A percentile compares a stretch with the other conserved stretches of the same genome.
Conservation (phyloP, 2,888 invertebrate species). For the Antheraea yamamai region DNA sequence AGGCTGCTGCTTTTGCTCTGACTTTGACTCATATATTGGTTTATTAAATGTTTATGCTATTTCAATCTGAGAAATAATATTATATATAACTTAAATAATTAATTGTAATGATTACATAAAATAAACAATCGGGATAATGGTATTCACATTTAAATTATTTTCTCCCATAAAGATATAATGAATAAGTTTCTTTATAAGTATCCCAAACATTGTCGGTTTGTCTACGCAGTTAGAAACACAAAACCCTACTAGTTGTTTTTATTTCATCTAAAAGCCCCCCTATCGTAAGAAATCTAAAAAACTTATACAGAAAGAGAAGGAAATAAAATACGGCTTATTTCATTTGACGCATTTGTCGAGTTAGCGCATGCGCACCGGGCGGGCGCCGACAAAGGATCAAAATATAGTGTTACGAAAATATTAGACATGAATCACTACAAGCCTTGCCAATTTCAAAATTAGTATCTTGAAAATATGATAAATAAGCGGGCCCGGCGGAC, state of each 20-base stretch:
- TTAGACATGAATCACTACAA: neutral
- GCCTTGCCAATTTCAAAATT: neutral
- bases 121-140: neutral
- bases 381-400: slow-evolving; percentile 74
- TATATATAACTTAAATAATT: neutral
- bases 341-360: slow-evolving; percentile 80
- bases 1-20: no score
- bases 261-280: slow-evolving; percentile 55
- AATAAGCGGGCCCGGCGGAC: neutral
- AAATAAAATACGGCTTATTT: slow-evolving; percentile 79
- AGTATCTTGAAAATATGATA: neutral
- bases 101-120: neutral
- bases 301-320: slow-evolving; percentile 65
- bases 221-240: slow-evolving; percentile 30
- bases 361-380: slow-evolving; percentile 79
- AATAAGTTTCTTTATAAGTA: slow-evolving; percentile 6
- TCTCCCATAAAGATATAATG: neutral
- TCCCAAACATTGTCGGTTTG: slow-evolving; percentile 25
- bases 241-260: slow-evolving; percentile 45
- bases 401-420: slow-evolving; percentile 20
- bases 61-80: neutral
- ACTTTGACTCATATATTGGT: neutral
- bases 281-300: slow-evolving; percentile 56
- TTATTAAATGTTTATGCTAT: neutral
- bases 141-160: neutral